Conservation (phyloP, 2,888 invertebrate species). For the Nysson spinosus region DNA sequence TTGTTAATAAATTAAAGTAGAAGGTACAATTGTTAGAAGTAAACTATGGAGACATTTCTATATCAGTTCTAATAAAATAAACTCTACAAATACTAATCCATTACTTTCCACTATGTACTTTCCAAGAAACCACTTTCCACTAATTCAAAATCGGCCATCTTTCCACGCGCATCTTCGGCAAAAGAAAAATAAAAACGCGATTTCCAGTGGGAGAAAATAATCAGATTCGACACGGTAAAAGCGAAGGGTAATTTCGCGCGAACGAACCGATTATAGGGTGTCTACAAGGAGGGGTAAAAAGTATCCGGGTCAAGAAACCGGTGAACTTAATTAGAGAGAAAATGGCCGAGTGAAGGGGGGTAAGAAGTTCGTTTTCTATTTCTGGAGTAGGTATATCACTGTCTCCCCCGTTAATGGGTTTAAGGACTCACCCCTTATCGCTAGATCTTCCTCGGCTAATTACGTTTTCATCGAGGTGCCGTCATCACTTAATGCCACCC, state of each 20-base stretch:
- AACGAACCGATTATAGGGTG: constrained; percentile 35
- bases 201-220: no score
- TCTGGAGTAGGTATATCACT: constrained; percentile 35
- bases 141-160: no score
- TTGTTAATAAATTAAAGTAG: no score
- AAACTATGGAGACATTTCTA: no score
- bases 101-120: no score
- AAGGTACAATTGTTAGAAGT: no score
- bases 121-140: no score
- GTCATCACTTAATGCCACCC: constrained; percentile 16
- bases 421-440: constrained; percentile 3
- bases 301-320: constrained; percentile 49
- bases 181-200: no score
- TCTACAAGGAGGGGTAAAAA: constrained; percentile 36
- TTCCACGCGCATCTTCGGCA: no score
- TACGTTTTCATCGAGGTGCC: constrained; percentile 31
- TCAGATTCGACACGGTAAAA: no score
- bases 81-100: no score
- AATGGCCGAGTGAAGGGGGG: constrained; percentile 24
- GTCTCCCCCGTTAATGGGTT: constrained; percentile 7
- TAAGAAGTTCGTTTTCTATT: constrained; percentile 39
- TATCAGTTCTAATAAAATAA: no score
- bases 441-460: constrained; percentile 23
- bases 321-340: constrained; percentile 52
- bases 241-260: constrained; percentile 16